Evolutionary conservation across 1,140 invertebrate species (phyloP).

Genomic region (Tenebrio molitor): DNA sequence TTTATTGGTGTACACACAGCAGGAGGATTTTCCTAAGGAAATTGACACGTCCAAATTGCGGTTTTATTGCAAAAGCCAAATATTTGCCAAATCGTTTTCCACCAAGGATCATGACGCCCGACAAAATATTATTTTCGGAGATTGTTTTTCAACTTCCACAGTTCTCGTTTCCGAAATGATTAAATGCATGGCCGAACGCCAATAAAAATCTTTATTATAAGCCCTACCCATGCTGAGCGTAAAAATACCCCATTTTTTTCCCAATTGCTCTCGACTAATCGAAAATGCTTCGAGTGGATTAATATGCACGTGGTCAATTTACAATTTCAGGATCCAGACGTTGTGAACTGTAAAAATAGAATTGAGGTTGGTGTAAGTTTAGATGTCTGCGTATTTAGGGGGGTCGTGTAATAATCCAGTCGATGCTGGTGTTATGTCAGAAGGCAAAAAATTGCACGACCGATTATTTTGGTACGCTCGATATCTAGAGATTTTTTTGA

Average conservation of each 20-base stretch:
- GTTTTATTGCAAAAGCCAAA: not conserved
- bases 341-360: constrained; percentile 39
- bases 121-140: not conserved
- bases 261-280: no score
- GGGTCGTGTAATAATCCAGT: constrained; percentile 21
- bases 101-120: constrained; percentile 7
- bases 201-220: constrained; percentile 10
- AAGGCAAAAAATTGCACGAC: not conserved
- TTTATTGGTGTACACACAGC: not conserved
- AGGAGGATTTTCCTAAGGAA: constrained; percentile 9
- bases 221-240: not conserved
- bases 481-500: no score
- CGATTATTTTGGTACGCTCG: no score
- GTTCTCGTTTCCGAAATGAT: constrained; percentile 2
- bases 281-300: constrained; percentile 41
- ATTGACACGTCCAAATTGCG: not conserved
- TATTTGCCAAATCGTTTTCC: not conserved
- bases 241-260: constrained; percentile 19
- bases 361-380: constrained; percentile 35
- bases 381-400: constrained; percentile 35
- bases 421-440: not conserved
- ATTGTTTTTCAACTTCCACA: constrained; percentile 11
- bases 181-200: constrained; percentile 7
- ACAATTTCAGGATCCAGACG: constrained; percentile 41
- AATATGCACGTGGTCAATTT: constrained; percentile 44